Base-by-base conservation (phyloP, 2,888 invertebrate genomes). In the Lasioglossum lativentre region DNA sequence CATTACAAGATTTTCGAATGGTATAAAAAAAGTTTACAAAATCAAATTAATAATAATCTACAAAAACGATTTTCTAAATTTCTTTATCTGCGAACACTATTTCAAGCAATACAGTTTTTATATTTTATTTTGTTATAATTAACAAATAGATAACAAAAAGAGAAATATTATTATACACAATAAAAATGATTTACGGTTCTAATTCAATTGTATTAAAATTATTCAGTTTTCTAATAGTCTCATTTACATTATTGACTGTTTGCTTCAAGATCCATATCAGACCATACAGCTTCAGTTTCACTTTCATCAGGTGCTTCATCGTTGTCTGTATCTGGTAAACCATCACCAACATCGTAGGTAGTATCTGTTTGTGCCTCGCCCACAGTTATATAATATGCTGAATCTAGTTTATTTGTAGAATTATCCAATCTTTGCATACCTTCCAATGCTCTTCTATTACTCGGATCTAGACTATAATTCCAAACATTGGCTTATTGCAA, bases 351-450 rank as follows among this genome's bases (percentile, higher is more conserved):
- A 87, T 95, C 96, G 86, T 96, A 96, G 0, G 96, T 96, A 19
- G 95, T 95, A 87, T 96, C 95, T 14, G 95, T 94, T 80, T 95
- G 95, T 85, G 96, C 96, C 75, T 95, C 95, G 8, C 95, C 96
- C 23, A 95, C 96, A 38, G 95, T 95, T 94, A 96, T 95, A 88
- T 96, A 96, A 92, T 96, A 96, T 84, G 95, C 95, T 2, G 95
- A 95, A 82, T 96, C 96, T 80, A 96, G 91, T 92, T 96, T 95
- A 87, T 95, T 95, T 4, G 96, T 94, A 8, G 95, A 94, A 81
- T 94, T 94, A 75, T 97, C 97, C 74, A 97, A 95, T 85, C 96
- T 95, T 92, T 97, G 96, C 92, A 97, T 95, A 63, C 97, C 97
- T 92, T 97, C 97, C 40, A 96, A 94, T 23, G 97, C 97, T 90